These are phyloP conservation scores for Ramphastos sulfuratus DNA, from an alignment of 2,113 vertebrate genomes.

Conservation along the genomic window DNA sequence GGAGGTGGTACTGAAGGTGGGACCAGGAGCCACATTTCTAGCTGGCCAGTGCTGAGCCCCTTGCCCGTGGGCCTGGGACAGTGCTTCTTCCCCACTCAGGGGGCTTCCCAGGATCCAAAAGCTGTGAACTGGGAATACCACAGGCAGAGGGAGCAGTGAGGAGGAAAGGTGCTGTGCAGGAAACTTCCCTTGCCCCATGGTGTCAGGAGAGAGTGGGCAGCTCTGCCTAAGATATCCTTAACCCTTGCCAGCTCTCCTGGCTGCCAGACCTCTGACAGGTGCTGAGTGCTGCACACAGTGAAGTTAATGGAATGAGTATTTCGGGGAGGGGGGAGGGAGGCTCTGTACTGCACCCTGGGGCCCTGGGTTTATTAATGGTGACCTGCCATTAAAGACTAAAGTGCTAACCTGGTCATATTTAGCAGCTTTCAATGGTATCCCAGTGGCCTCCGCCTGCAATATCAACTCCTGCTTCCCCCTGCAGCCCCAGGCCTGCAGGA, in stretches of 20 bases:
- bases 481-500: conserved; percentile 63
- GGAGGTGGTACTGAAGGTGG: background rate
- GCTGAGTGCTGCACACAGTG: conserved; percentile 15
- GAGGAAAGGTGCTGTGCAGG: background rate
- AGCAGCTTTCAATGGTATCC: conserved; percentile 83
- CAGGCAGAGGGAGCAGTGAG: background rate
- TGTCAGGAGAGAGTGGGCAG: background rate
- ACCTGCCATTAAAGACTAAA: conserved; percentile 82
- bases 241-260: conserved; percentile 23
- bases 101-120: background rate
- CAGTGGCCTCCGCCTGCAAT: conserved; percentile 81
- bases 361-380: conserved; percentile 91
- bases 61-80: background rate
- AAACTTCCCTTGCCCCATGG: background rate
- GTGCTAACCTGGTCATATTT: conserved; percentile 94
- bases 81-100: background rate
- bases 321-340: conserved; percentile 72
- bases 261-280: conserved; percentile 28
- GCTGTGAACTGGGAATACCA: rapidly evolving
- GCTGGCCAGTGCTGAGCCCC: background rate
- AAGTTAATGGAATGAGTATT: conserved; percentile 72
- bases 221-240: background rate
- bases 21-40: background rate
- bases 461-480: conserved; percentile 78
- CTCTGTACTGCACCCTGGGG: conserved; percentile 82